Evolutionary conservation across 2,113 vertebrate genomes (phyloP).

Genomic region (Strigops habroptila): DNA sequence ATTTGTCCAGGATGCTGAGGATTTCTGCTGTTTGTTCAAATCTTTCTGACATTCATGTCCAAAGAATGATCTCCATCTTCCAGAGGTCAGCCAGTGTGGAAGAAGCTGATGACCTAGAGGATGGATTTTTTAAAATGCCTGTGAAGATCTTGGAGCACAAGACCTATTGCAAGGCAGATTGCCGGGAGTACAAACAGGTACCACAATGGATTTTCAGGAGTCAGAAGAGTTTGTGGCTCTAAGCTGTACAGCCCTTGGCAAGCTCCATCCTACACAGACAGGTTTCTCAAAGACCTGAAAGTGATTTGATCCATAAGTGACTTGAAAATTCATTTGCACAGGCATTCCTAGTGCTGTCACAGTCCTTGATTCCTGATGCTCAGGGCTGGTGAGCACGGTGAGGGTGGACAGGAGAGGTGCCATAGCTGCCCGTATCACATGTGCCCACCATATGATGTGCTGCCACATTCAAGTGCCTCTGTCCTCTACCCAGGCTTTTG

Average conservation of each 20-base stretch:
- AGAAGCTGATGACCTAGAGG: not conserved
- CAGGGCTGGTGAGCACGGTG: fast-evolving
- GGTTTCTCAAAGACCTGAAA: not conserved
- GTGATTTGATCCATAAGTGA: too few species aligned
- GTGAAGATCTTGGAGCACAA: not conserved
- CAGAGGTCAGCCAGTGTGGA: not conserved
- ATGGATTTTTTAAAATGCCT: not conserved
- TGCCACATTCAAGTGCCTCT: fast-evolving
- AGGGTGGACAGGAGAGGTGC: not conserved
- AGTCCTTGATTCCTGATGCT: not conserved
- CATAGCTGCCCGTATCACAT: not conserved
- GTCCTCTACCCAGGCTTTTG: not conserved
- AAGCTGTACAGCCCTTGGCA: not conserved
- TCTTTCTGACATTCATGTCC: fast-evolving
- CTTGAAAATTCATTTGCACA: not conserved
- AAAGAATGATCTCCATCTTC: not conserved
- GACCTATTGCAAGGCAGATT: too few species aligned
- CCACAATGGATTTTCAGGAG: not conserved
- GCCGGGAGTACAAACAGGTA: too few species aligned
- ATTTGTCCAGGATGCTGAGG: not conserved
- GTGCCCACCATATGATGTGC: fast-evolving
- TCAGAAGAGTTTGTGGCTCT: not conserved
- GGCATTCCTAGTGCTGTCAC: fast-evolving
- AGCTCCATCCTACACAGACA: not conserved
- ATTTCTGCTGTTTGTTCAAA: not conserved